Conservation (phyloP, 1,140 invertebrate genomes). For the Lepidostoma basale region DNA sequence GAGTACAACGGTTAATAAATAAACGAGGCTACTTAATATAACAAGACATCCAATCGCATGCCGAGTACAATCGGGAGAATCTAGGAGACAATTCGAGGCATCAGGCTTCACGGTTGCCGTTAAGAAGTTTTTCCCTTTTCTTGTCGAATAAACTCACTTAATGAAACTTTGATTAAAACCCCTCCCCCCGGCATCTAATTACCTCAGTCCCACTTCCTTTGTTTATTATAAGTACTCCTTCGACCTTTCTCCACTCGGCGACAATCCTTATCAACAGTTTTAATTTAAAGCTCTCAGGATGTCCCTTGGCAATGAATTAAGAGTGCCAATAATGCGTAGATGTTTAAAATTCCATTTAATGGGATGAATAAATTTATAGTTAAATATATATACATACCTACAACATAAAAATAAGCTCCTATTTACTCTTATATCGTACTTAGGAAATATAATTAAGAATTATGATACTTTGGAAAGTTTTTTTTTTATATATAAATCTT, state of each 20-base stretch:
- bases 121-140: constrained; percentile 8
- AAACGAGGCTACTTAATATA: no score
- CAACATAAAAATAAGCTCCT: no score
- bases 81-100: not conserved
- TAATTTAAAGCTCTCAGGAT: not conserved
- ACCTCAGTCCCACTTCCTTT: constrained; percentile 15
- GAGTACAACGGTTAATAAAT: no score
- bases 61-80: constrained; percentile 5
- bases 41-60: no score
- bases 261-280: not conserved
- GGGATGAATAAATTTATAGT: not conserved
- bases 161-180: constrained; percentile 31
- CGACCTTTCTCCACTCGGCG: constrained; percentile 5
- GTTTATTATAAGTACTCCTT: constrained; percentile 28
- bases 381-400: no score
- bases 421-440: no score
- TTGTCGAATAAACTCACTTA: constrained; percentile 28
- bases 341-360: not conserved
- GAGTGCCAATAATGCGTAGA: not conserved
- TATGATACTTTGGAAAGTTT: no score
- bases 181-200: constrained; percentile 22
- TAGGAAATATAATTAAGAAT: no score
- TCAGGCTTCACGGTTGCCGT: constrained; percentile 2
- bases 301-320: not conserved
- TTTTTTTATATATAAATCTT: no score